phyloP scores from a whole-genome alignment of 2,888 invertebrate genomes.

The Drosophila cognata region DNA sequence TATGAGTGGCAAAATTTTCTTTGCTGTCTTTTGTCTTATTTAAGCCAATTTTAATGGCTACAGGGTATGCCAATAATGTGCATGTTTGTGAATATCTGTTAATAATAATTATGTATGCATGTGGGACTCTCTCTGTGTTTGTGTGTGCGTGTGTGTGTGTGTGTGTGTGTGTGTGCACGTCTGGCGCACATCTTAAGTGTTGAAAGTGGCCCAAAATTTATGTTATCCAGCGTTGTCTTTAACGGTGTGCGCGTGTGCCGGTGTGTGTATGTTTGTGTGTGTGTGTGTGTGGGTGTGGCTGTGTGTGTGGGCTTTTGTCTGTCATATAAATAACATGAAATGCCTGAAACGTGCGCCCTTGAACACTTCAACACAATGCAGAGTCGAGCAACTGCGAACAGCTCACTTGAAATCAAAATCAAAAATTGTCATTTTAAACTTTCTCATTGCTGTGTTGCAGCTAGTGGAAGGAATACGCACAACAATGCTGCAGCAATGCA shows the following conservation, averaged over 20 bases:
- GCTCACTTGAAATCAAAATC: constrained; percentile 3
- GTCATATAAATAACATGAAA: constrained; percentile 66
- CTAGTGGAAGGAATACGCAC: background rate
- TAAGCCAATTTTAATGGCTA: background rate
- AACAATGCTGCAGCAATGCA: constrained; percentile 82
- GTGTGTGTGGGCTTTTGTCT: constrained; percentile 19
- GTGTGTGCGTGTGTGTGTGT: background rate
- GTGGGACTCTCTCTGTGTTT: background rate
- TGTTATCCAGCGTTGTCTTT: constrained; percentile 41
- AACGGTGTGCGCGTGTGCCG: background rate
- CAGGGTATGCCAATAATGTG: constrained; percentile 16
- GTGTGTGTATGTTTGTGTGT: background rate
- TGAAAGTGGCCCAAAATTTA: constrained; percentile 66
- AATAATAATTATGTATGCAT: constrained; percentile 39
- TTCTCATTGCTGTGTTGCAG: constrained; percentile 39
- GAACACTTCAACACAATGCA: constrained; percentile 21
- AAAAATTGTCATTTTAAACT: background rate
- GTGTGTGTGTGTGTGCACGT: constrained; percentile 19
- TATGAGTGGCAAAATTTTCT: too few relatives aligned
- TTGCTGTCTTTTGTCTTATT: background rate
- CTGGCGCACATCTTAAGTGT: constrained; percentile 57
- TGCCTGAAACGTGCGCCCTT: constrained; percentile 61
- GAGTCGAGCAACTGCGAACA: background rate
- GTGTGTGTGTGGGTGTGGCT: constrained; percentile 7
- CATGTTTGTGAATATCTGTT: constrained; percentile 12